Evolutionary conservation across 2,797 vertebrate genomes (phyloP).

Genomic region (Phrynocephalus forsythii): DNA sequence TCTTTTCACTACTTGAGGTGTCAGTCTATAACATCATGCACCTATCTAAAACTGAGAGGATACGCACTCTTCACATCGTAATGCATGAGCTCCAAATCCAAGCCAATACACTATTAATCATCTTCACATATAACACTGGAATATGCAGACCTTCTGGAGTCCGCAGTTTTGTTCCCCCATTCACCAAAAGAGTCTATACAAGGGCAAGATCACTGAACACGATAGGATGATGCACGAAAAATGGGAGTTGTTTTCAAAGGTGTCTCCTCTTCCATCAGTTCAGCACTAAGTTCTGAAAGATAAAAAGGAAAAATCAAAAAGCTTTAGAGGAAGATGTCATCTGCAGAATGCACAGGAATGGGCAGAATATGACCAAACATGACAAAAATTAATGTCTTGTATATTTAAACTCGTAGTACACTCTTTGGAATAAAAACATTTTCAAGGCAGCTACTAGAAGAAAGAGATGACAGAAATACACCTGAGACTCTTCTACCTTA

Average conservation of each 20-base stretch:
- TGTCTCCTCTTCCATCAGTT: constrained; percentile 89
- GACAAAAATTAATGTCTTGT: background rate
- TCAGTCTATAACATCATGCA: background rate
- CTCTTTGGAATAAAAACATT: background rate
- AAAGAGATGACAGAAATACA: background rate
- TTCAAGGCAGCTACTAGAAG: background rate
- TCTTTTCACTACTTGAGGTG: background rate
- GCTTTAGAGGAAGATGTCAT: background rate
- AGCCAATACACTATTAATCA: background rate
- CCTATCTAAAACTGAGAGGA: background rate
- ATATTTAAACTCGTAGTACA: background rate
- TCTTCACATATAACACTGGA: background rate
- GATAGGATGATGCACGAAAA: constrained; percentile 81
- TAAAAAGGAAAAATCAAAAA: background rate
- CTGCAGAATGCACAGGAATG: background rate
- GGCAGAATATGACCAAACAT: background rate
- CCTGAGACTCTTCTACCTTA: background rate
- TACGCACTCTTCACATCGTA: no score
- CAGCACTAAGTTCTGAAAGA: constrained; percentile 76
- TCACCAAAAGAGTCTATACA: constrained; percentile 16
- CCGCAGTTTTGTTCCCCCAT: constrained; percentile 52
- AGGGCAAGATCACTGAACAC: constrained; percentile 41
- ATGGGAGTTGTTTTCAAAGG: constrained; percentile 94
- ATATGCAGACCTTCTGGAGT: background rate
- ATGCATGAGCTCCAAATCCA: background rate